Percentiles rank a stretch among this genome's conserved stretches.
These are phyloP conservation scores for Acrossocheilus fasciatus DNA, from an alignment of 2,797 vertebrate genomes.

Conservation along the genomic window DNA sequence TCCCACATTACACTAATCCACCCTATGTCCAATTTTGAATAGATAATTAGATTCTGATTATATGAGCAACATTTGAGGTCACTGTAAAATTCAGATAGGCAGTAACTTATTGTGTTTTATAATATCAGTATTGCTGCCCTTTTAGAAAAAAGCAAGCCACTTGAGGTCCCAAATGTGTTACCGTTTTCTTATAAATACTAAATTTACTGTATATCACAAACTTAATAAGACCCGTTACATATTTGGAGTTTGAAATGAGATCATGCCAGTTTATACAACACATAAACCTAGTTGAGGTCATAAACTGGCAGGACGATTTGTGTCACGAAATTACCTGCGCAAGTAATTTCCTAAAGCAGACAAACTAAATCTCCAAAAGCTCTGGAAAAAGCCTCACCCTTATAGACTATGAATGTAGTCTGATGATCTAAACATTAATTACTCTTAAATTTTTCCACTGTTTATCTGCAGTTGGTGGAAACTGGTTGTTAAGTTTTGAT, in stretches of 20 bases:
- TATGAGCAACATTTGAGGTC: slow-evolving; percentile 1
- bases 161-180: not conserved
- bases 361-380: not conserved
- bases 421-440: slow-evolving; percentile 9
- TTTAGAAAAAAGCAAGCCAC: too few relatives aligned
- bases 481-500: slow-evolving; percentile 2
- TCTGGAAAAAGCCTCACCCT: not conserved
- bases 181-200: not conserved
- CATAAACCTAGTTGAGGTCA: not conserved
- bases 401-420: not conserved
- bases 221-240: not conserved
- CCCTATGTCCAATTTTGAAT: not conserved
- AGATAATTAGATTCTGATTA: not conserved
- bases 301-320: not conserved
- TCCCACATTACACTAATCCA: too few relatives aligned
- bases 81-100: not conserved
- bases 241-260: not conserved
- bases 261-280: not conserved
- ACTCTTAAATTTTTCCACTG: not conserved
- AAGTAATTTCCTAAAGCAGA: not conserved
- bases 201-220: not conserved
- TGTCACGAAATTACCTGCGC: not conserved
- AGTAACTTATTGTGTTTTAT: not conserved
- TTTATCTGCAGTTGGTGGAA: not conserved
- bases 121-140: not conserved